Conservation (phyloP, 2,113 vertebrate genomes). For the Calidris pugnax region DNA sequence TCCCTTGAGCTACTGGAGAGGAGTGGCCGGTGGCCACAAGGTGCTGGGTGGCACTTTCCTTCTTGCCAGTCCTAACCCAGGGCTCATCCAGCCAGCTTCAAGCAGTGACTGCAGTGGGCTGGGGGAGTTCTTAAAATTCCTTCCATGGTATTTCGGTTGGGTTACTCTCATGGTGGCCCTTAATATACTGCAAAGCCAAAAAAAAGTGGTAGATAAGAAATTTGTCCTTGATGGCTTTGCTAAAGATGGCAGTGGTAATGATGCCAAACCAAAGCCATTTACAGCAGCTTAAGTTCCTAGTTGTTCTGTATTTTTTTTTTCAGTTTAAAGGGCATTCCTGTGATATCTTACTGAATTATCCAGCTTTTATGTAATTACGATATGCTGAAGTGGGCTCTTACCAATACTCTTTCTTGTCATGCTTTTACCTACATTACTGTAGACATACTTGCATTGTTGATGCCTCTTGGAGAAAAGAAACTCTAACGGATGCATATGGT, state of each 20-base stretch:
- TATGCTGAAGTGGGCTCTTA: neutral
- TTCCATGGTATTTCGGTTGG: neutral
- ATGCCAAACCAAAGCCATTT: neutral
- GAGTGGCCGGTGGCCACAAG: neutral
- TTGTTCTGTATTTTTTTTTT: neutral
- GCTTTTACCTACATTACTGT: neutral
- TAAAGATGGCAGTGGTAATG: neutral
- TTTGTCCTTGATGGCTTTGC: neutral
- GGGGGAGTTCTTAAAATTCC: neutral
- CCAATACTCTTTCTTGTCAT: neutral
- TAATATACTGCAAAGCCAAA: neutral
- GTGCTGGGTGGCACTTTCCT: neutral
- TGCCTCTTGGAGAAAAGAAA: neutral
- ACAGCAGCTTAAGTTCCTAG: neutral
- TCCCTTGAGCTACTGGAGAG: neutral
- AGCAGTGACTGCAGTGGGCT: neutral
- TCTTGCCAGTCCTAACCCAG: neutral
- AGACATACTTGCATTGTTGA: neutral
- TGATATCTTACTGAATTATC: neutral
- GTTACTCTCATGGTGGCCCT: neutral
- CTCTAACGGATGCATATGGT: rapidly evolving
- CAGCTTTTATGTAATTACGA: neutral
- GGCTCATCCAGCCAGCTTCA: neutral
- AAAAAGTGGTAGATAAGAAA: neutral
- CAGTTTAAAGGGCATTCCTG: neutral